A percentile compares a stretch with the other conserved stretches of the same genome.
Conservation (phyloP, 2,113 vertebrate species). For the Sebastes schlegelii region DNA sequence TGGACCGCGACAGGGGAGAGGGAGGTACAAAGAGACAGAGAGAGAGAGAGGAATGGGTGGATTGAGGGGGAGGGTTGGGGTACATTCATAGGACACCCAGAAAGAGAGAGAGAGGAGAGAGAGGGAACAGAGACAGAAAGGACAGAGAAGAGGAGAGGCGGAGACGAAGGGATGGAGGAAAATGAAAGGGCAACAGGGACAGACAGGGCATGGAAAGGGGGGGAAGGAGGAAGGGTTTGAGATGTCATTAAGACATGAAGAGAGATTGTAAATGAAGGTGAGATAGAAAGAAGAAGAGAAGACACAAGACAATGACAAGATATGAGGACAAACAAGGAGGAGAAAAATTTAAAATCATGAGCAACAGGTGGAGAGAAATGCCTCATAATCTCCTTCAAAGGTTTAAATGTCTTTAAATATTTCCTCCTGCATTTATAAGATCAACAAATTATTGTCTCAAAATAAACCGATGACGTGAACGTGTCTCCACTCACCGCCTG, state of each 20-base stretch:
- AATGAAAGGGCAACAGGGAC: constrained; percentile 24
- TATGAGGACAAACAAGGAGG: background rate
- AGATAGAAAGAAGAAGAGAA: background rate
- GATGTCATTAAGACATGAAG: background rate
- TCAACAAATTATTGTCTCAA: background rate
- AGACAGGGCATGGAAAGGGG: constrained; percentile 12
- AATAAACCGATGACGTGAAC: background rate
- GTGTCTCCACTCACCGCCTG: constrained; percentile 89
- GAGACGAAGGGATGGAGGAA: background rate
- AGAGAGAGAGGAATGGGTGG: background rate
- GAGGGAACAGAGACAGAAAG: constrained; percentile 5
- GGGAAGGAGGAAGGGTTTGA: background rate
- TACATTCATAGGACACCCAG: constrained; percentile 31
- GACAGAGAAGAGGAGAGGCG: background rate
- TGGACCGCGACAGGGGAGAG: constrained; percentile 29
- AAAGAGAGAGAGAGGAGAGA: background rate
- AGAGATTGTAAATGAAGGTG: background rate
- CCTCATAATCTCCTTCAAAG: background rate
- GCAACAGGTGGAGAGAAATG: constrained; percentile 46
- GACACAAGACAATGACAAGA: background rate
- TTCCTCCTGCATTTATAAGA: background rate
- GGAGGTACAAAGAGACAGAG: constrained; percentile 37
- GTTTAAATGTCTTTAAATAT: background rate
- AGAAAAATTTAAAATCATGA: constrained; percentile 16
- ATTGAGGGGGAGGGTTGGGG: background rate